Conservation (phyloP, 2,888 invertebrate species). For the Tolmerus cingulatus region DNA sequence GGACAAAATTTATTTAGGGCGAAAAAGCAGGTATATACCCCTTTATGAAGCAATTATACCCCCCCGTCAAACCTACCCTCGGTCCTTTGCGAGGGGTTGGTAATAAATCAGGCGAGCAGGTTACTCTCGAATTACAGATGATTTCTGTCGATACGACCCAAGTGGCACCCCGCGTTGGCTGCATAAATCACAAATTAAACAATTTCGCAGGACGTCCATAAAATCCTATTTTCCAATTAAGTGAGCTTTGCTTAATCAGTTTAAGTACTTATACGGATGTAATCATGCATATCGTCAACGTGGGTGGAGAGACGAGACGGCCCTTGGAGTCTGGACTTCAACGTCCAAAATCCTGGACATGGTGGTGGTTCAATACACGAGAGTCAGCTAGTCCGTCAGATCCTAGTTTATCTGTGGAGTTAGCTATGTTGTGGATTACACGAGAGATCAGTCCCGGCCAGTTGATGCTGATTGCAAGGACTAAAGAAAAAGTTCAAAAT, state of each 20-base stretch:
- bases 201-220: conserved; percentile 19
- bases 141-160: not conserved
- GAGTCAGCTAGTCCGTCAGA: not conserved
- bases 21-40: not conserved
- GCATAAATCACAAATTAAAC: conserved; percentile 35
- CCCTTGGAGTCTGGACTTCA: not conserved
- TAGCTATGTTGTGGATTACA: not conserved
- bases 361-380: not conserved
- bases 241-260: conserved; percentile 35
- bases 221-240: conserved; percentile 39
- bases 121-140: not conserved
- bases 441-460: not conserved
- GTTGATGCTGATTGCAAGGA: not conserved
- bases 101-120: conserved; percentile 2
- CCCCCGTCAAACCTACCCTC: not conserved
- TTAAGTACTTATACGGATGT: conserved; percentile 27
- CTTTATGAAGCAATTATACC: not conserved
- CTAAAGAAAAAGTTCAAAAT: not conserved
- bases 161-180: not conserved
- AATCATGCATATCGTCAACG: conserved; percentile 11
- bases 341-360: not conserved
- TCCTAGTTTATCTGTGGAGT: not conserved
- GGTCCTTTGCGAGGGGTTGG: not conserved
- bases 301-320: not conserved
- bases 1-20: not conserved